phyloP scores from a whole-genome alignment of 2,113 vertebrate genomes.

The Nymphicus hollandicus region DNA sequence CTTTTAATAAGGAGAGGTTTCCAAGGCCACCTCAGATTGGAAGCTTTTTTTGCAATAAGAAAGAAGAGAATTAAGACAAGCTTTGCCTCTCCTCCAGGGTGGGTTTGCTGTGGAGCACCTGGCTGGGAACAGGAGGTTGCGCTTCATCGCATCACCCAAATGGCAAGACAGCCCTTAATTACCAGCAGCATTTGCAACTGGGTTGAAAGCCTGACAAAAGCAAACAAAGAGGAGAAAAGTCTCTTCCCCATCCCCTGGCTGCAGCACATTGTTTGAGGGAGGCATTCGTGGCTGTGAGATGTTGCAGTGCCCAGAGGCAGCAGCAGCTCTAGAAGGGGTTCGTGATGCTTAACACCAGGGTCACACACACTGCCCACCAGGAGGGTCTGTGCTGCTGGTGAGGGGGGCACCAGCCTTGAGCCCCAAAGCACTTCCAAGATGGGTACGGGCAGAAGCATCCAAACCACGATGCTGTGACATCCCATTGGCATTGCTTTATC shows the following conservation, averaged over 20 bases:
- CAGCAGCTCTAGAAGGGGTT: not conserved
- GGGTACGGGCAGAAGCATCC: not conserved
- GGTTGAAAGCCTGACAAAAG: not conserved
- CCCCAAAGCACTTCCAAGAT: accelerated
- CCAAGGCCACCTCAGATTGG: not conserved
- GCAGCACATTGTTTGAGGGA: not conserved
- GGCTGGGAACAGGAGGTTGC: not conserved
- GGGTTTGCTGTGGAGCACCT: not conserved
- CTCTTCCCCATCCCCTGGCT: not conserved
- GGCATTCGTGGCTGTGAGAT: not conserved
- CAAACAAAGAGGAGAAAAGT: not conserved
- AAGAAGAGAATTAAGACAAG: not conserved
- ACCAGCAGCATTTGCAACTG: not conserved
- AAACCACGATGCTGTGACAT: accelerated
- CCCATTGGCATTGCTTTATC: not conserved
- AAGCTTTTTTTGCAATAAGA: not conserved
- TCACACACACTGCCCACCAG: not conserved
- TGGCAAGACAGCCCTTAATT: not conserved
- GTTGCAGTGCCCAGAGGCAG: not conserved
- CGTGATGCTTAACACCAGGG: not conserved
- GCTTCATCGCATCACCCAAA: not conserved
- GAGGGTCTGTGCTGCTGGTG: not conserved
- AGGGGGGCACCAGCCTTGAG: not conserved
- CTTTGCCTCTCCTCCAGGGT: not conserved
- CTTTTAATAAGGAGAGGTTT: constrained; percentile 7